Conservation (phyloP, 2,797 vertebrate species). For the Triplophysa yarkandensis region DNA sequence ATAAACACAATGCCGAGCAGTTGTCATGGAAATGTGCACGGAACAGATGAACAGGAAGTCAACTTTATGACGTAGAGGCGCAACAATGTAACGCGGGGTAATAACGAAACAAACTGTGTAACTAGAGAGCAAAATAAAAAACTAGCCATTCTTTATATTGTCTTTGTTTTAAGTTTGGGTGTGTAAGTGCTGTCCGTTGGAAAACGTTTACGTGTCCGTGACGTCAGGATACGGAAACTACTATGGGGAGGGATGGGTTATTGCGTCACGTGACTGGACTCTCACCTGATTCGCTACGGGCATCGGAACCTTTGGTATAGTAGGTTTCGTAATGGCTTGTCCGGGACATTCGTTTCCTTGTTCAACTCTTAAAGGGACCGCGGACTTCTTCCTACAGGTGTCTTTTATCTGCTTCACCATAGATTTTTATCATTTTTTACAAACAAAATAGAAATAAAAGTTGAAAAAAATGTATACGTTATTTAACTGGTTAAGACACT, state of each 20-base stretch:
- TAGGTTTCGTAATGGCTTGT: constrained; percentile 13
- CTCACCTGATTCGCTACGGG: neutral
- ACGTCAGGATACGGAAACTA: constrained; percentile 1
- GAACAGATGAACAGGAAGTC: neutral
- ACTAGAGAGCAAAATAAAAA: neutral
- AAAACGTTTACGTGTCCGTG: constrained; percentile 45
- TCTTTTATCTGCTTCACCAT: neutral
- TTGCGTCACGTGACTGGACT: neutral
- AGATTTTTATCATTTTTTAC: neutral
- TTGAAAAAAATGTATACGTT: neutral
- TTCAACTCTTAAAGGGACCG: constrained; percentile 38
- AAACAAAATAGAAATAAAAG: neutral
- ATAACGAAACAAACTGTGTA: neutral
- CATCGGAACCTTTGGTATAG: neutral
- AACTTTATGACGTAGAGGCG: constrained; percentile 28
- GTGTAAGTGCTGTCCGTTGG: constrained; percentile 2
- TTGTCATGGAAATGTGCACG: constrained; percentile 11
- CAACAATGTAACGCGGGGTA: constrained; percentile 16
- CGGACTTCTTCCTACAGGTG: constrained; percentile 9
- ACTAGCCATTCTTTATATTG: neutral
- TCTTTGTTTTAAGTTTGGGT: neutral
- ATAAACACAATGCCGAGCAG: neutral
- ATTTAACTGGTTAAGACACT: constrained; percentile 1
- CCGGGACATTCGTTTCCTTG: constrained; percentile 17
- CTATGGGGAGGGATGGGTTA: constrained; percentile 10